Base-by-base conservation (phyloP, 2,113 vertebrate species). In the Dicentrarchus labrax region DNA sequence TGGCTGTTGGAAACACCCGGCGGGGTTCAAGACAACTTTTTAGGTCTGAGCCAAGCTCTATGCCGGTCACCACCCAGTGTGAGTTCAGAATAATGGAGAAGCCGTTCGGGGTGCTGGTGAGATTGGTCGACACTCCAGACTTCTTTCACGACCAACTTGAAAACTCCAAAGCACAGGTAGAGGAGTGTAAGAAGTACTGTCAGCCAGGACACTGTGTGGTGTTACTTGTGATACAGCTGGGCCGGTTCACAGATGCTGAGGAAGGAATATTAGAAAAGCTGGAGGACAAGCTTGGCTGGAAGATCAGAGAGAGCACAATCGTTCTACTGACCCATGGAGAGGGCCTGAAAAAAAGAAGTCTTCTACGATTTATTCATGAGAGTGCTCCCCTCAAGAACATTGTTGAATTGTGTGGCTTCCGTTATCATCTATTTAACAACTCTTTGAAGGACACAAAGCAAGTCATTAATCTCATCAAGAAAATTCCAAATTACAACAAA, bases 71-170 rank as follows among this genome's bases (percentile, higher is more conserved):
- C 21, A 70, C 6, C 3, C 0, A 11, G 6, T 83, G 84, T 59
- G 36, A 77, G 13, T 1, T 8, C 59, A 56, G 11, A 56, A 19
- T 0, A 4, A 21, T 50, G 5, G 3, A 24, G 10, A 51, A n/a
- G 10, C 4, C 5, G 5, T 80, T 48, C 9, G 59, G 68, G 39
- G 22, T 0, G 0, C 2, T 0, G 0, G 72, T 86, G 41, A 74
- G 57, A 39, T 8, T 88, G 56, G 64, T 88, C 3, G 86, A 89
- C 22, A 83, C 81, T 16, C 77, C 84, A 0, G 84, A 88, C 75
- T 85, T 88, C 72, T 70, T 89, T 7, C 2, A 81, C 4, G 59
- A 81, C 0, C 2, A 78, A 0, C 1, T 84, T 4, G 5, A 3
- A 13, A 24, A 51, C 47, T 2, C 53, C 1, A 15, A 74, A 19